Evolutionary conservation across 2,113 vertebrate species (phyloP).

Genomic region (Mandrillus leucophaeus): DNA sequence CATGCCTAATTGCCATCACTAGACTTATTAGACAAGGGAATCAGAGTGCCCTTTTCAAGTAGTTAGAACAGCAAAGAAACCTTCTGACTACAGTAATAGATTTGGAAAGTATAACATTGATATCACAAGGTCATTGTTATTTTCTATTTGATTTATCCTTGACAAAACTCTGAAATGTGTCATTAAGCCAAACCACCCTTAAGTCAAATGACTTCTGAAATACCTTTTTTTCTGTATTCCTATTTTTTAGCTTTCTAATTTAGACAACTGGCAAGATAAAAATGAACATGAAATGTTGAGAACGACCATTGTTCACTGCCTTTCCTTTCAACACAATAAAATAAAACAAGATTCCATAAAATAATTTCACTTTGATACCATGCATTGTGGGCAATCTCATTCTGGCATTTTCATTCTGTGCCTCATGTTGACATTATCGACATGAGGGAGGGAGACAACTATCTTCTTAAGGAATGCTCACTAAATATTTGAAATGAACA

Average conservation of each 20-base stretch:
- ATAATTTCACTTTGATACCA: background rate
- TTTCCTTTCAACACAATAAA: background rate
- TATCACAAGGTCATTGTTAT: constrained; percentile 38
- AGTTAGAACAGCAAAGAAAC: background rate
- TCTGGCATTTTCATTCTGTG: constrained; percentile 30
- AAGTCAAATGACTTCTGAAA: constrained; percentile 25
- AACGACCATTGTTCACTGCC: constrained; percentile 38
- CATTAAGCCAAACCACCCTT: constrained; percentile 5
- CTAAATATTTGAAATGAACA: background rate
- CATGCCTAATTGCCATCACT: background rate
- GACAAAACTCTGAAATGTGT: constrained; percentile 46
- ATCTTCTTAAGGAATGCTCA: background rate
- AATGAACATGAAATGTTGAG: constrained; percentile 50
- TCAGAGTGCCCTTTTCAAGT: background rate
- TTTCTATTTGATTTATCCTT: constrained; percentile 37
- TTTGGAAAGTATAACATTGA: constrained; percentile 4
- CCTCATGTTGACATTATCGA: background rate
- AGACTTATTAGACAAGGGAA: background rate
- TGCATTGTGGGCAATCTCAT: background rate
- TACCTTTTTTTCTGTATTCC: background rate
- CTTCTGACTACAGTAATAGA: background rate
- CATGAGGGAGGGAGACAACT: background rate
- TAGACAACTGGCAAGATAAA: constrained; percentile 41
- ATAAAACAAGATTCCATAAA: background rate
- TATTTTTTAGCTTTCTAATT: constrained; percentile 32